Evolutionary conservation across 2,888 invertebrate genomes (phyloP).

Genomic region (Orgyia antiqua): DNA sequence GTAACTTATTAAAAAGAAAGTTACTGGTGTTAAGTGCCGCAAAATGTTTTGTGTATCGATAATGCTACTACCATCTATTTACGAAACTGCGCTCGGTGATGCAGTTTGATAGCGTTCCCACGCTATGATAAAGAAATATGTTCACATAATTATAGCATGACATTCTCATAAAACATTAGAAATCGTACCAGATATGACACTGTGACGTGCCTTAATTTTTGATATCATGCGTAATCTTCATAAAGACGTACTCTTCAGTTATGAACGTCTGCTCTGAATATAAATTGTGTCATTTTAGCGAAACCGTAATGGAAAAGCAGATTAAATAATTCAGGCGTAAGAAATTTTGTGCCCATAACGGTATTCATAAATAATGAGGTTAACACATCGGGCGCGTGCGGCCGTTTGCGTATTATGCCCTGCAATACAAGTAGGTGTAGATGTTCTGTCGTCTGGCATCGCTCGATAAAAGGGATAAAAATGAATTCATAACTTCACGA

Average conservation of each 20-base stretch:
- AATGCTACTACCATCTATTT: too few species aligned
- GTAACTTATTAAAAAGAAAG: too few species aligned
- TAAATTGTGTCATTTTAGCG: constrained; percentile 70
- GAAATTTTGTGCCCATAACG: constrained; percentile 72
- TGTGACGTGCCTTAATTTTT: constrained; percentile 53
- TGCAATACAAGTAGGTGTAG: constrained; percentile 13
- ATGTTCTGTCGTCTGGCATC: constrained; percentile 7
- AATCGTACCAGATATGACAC: constrained; percentile 19
- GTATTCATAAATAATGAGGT: constrained; percentile 69
- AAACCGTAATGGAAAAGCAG: constrained; percentile 75
- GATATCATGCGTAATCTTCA: constrained; percentile 60
- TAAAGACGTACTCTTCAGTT: constrained; percentile 60
- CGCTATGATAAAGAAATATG: too few species aligned
- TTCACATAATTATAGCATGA: too few species aligned
- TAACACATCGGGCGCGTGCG: constrained; percentile 49
- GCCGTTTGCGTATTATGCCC: constrained; percentile 29
- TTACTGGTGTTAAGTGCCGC: too few species aligned
- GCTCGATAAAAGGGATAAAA: constrained; percentile 4
- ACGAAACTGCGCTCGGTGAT: too few species aligned
- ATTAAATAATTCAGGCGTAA: constrained; percentile 74
- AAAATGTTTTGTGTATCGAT: too few species aligned
- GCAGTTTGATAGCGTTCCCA: too few species aligned
- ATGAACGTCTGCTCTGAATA: constrained; percentile 57
- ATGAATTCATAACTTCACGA: neutral
- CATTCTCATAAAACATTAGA: constrained; percentile 2